phyloP scores from a whole-genome alignment of 2,113 vertebrate species.

The Lepus timidus region DNA sequence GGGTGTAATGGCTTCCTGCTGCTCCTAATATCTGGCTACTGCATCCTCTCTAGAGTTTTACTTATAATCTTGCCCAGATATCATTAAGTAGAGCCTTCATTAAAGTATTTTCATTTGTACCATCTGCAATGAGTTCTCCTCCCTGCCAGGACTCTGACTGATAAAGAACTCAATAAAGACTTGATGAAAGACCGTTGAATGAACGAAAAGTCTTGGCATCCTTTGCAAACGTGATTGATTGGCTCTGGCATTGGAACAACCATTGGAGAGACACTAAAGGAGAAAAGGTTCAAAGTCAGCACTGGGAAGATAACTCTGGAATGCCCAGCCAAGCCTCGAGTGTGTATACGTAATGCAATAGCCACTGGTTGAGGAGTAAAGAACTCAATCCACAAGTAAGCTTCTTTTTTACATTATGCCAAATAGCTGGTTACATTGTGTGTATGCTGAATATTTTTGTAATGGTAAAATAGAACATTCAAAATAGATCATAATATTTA shows the following conservation, averaged over 20 bases:
- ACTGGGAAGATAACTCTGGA: background rate
- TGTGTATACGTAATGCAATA: background rate
- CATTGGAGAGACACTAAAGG: conserved; percentile 3
- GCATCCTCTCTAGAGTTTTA: conserved; percentile 16
- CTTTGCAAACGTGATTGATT: conserved; percentile 56
- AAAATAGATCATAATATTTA: background rate
- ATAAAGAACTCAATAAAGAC: conserved; percentile 65
- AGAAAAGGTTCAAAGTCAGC: conserved; percentile 4
- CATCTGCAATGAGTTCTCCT: conserved; percentile 17
- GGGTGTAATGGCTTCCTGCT: background rate
- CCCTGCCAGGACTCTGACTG: conserved; percentile 47
- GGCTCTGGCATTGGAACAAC: background rate
- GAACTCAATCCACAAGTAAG: background rate
- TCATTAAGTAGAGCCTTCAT: conserved; percentile 53
- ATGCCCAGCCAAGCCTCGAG: background rate
- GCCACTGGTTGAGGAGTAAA: background rate
- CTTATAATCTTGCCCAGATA: conserved; percentile 39
- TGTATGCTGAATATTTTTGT: background rate
- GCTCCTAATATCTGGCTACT: background rate
- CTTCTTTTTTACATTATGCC: background rate
- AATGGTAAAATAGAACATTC: background rate
- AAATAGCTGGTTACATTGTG: background rate
- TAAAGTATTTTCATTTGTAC: conserved; percentile 55
- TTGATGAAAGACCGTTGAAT: conserved; percentile 65
- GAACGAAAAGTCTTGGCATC: conserved; percentile 34